phyloP scores from a whole-genome alignment of 2,797 vertebrate species.

The Poecilia wingei region DNA sequence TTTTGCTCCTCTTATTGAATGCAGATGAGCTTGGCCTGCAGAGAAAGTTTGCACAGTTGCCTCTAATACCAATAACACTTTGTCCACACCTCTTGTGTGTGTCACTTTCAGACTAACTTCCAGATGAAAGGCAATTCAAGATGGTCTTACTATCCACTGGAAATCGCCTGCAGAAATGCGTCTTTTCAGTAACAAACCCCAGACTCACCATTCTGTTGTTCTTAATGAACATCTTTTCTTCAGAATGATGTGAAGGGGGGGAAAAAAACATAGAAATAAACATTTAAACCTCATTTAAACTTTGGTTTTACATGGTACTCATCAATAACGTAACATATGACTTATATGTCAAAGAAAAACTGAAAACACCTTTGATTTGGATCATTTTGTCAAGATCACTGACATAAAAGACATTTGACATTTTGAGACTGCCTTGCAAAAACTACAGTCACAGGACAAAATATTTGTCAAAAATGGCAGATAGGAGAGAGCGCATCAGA shows the following conservation, averaged over 20 bases:
- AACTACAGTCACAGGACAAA: neutral
- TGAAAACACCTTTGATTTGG: neutral
- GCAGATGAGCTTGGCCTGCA: neutral
- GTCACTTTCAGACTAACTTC: neutral
- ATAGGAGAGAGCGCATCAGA: neutral
- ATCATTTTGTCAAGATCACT: neutral
- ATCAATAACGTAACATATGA: neutral
- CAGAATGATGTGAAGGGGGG: neutral
- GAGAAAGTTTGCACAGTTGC: neutral
- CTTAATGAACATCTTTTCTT: neutral
- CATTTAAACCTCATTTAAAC: neutral
- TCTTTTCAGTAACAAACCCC: neutral
- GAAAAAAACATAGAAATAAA: neutral
- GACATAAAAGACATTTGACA: neutral
- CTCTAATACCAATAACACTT: slow-evolving; percentile 3
- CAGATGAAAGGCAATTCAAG: neutral
- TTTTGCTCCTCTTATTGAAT: neutral
- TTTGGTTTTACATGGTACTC: neutral
- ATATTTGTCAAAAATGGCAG: neutral
- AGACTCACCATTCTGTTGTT: neutral
- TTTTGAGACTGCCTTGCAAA: neutral
- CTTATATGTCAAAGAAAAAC: neutral
- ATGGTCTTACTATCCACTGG: neutral
- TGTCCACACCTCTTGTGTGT: neutral
- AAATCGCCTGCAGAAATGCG: neutral